phyloP scores from a whole-genome alignment of 2,888 invertebrate species.

The Eurois occulta region DNA sequence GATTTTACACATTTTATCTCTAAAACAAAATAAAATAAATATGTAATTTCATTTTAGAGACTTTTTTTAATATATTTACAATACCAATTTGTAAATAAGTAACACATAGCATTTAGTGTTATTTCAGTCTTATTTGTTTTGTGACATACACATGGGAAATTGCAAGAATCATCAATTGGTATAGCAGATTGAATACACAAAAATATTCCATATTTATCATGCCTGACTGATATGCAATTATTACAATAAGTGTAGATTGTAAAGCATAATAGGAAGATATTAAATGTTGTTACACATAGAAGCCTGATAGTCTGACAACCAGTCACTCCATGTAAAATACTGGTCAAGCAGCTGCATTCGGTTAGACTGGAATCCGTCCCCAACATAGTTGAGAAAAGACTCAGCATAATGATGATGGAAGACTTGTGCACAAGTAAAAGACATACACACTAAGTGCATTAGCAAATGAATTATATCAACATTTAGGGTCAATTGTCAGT shows the following conservation, averaged over 20 bases:
- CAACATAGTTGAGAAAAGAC: background rate
- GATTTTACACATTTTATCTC: background rate
- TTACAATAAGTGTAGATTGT: background rate
- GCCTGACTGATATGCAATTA: background rate
- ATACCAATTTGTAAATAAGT: too few species aligned
- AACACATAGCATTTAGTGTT: background rate
- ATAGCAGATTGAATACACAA: background rate
- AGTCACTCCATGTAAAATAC: background rate
- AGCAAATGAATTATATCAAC: background rate
- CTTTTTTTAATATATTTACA: too few species aligned
- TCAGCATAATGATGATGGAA: background rate
- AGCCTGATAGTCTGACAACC: background rate
- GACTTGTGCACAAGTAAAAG: background rate
- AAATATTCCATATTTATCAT: background rate
- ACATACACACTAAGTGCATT: background rate
- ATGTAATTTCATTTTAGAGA: background rate
- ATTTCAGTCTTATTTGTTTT: background rate
- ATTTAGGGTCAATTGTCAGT: background rate
- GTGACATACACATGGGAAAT: background rate
- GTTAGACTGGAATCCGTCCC: background rate
- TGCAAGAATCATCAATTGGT: background rate
- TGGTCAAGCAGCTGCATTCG: background rate
- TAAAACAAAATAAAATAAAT: constrained; percentile 5
- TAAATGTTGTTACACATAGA: background rate
- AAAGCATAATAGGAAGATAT: background rate